A percentile compares a stretch with the other conserved stretches of the same genome.
phyloP scores from a whole-genome alignment of 92 coral and sea anemone species.

The Phenganax subtilis region DNA sequence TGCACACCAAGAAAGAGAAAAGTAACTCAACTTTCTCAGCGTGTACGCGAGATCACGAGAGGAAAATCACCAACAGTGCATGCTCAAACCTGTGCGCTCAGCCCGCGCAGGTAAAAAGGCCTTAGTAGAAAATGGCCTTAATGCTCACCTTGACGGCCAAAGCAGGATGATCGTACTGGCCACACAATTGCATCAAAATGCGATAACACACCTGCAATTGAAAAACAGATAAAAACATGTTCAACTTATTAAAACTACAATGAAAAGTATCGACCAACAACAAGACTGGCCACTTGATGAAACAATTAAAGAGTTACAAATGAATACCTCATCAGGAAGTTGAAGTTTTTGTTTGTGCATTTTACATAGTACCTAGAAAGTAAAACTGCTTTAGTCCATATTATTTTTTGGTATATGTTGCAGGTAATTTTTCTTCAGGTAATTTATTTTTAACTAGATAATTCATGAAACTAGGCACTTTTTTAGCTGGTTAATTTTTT shows the following conservation, averaged over 20 bases:
- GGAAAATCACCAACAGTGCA: no score
- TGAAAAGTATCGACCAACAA: background rate
- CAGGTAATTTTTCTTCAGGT: background rate
- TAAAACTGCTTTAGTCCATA: background rate
- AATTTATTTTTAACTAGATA: no score
- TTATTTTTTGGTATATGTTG: no score
- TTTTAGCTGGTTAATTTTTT: no score
- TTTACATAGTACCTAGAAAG: constrained; percentile 68
- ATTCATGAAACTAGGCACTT: no score
- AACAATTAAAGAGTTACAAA: background rate
- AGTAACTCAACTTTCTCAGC: no score
- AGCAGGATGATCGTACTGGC: constrained; percentile 93
- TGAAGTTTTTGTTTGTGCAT: constrained; percentile 73
- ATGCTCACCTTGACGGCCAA: constrained; percentile 82
- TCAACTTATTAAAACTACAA: background rate
- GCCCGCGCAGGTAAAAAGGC: background rate
- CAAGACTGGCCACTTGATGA: background rate
- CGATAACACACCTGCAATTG: constrained; percentile 81
- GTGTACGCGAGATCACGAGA: no score
- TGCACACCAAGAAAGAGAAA: no score
- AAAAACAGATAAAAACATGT: background rate
- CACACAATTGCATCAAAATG: constrained; percentile 91
- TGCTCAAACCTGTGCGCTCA: no score
- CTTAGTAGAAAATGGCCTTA: background rate
- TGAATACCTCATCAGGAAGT: constrained; percentile 81